phyloP scores from a whole-genome alignment of 2,888 invertebrate genomes.

The Nymphalis urticae region DNA sequence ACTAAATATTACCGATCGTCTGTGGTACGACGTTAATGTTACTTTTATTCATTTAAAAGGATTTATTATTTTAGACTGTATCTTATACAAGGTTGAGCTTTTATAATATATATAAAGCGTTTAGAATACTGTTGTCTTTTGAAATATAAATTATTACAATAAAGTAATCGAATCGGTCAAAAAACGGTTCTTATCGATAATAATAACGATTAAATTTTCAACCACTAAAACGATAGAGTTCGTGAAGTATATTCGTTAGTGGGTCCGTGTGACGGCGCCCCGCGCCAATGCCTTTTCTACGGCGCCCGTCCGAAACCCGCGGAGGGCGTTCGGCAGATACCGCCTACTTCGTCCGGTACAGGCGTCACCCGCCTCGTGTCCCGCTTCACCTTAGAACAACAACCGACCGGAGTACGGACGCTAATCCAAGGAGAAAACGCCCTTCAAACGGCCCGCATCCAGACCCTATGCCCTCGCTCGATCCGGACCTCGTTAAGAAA shows the following conservation, averaged over 20 bases:
- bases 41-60: too few relatives aligned
- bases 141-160: background rate
- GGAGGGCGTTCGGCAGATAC: slow-evolving; percentile 78
- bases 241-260: slow-evolving; percentile 77
- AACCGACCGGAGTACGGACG: slow-evolving; percentile 54
- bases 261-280: slow-evolving; percentile 73
- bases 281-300: slow-evolving; percentile 73
- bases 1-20: too few relatives aligned
- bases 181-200: slow-evolving; percentile 49
- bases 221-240: slow-evolving; percentile 71
- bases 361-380: slow-evolving; percentile 77
- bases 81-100: too few relatives aligned
- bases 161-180: background rate
- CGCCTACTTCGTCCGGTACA: slow-evolving; percentile 81
- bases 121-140: too few relatives aligned
- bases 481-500: slow-evolving; percentile 16
- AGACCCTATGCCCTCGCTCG: slow-evolving; percentile 38
- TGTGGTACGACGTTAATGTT: too few relatives aligned
- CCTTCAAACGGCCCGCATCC: slow-evolving; percentile 51
- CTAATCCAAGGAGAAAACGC: slow-evolving; percentile 59
- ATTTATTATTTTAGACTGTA: too few relatives aligned
- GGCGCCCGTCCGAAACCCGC: slow-evolving; percentile 74
- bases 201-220: slow-evolving; percentile 46
- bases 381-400: slow-evolving; percentile 65
- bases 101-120: too few relatives aligned